Evolutionary conservation across 2,888 invertebrate species (phyloP), one percentile per base, ranked within the genome.

Genomic region (Lasioglossum morio): DNA sequence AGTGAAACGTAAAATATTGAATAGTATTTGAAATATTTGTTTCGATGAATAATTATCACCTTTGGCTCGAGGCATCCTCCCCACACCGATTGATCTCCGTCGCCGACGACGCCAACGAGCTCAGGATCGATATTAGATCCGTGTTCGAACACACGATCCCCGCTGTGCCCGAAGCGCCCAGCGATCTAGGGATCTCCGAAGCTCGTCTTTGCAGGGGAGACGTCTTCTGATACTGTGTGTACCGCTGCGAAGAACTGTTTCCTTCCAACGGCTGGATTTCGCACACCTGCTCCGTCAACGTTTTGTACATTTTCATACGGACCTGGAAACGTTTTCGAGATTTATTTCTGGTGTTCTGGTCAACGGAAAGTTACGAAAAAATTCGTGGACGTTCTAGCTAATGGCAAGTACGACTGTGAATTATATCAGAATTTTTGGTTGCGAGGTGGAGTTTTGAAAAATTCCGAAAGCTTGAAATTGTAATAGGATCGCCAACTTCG

Each of bases 241-340:
- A 94, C 27, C 94, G 92, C 95, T 85, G 96, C 86, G 96, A 94
- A n/a, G 95, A 92, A 27, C 96, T 96, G 40, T 96, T 96, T 88
- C 98, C 98, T 91, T 98, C 98, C 8, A 98, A 95, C 0, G 98
- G 97, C 93, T 98, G 98, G 40, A 98, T 97, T 94, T 98, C 98
- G 94, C 98, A 98, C 19, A 98, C 97, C 80, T 97, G 96, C 94
- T 96, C 95, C 12, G 92, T 91, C 92, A 96, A 98, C 84, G 98
- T 98, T 87, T 97, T 98, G 98, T 98, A 98, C 93, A 98, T 96
- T 93, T 98, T 98, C 97, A 98, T 97, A 85, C 98, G 97, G 0
- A 98, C 97, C 96, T 96, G 87, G 27, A 77, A 79, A 12, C 0
- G 12, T 43, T 43, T 3, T 3, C 3, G 2, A 3, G 0, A 43